Evolutionary conservation across 2,888 invertebrate genomes (phyloP), one percentile per base, ranked within the genome.

Genomic region (Anarsia innoxiella): DNA sequence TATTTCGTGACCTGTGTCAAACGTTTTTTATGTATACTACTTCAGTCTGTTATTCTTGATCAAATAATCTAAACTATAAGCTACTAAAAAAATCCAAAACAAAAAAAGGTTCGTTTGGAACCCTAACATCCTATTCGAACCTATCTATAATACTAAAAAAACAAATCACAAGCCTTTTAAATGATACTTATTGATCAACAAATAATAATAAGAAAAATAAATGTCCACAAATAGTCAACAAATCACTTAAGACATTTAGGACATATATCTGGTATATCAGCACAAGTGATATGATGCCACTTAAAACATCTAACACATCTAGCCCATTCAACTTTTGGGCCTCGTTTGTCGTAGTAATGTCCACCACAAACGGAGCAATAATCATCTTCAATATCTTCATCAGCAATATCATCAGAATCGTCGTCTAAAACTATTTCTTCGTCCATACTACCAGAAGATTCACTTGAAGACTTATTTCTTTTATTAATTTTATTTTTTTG

Each of bases 401-500:
- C 25, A 16, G 14, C 16, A 23, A 26, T 30, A 23, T 33, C 29
- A 34, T 34, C 34, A 8, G 35, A 35, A 35, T 35, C 35, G 15
- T 39, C 35, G 16, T 29, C 27, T 25, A 40, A 36, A 31, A 29
- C 19, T 23, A 39, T 23, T 27, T 27, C 12, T 11, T 30, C 35
- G 26, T 30, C 19, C 26, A 36, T 23, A 34, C 28, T 25, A 11
- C 32, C 36, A 36, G 40, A 40, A 34, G 33, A 33, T 14, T 39
- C 39, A 19, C 33, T 38, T 27, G 16, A 19, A 29, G 27, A 35
- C 31, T 35, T 25, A 35, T 35, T 35, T 11, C 31, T 34, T 12
- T 13, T 15, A 11, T 25, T 12, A 26, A 16, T 25, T 33, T 23
- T 25, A 12, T 12, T 23, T 25, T 33, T 33, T 16, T 12, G n/a